Conservation (phyloP, 2,888 invertebrate genomes). For the Agrenia bidenticulata region DNA sequence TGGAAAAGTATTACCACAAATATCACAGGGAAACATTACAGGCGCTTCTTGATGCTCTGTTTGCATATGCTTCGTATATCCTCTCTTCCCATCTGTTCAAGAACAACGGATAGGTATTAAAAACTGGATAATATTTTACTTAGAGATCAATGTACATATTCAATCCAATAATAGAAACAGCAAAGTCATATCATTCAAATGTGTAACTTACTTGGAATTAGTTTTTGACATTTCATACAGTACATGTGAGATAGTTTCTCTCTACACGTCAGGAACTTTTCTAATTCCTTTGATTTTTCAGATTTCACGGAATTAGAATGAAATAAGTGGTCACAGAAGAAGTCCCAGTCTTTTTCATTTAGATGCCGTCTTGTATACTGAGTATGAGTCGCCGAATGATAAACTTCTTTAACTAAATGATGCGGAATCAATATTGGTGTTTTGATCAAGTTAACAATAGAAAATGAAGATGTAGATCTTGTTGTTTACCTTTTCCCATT, state of each 20-base stretch:
- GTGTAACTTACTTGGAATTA: conserved; percentile 36
- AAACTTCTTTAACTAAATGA: conserved; percentile 47
- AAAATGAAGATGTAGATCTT: neutral
- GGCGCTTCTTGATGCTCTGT: conserved; percentile 43
- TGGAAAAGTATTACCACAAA: conserved; percentile 47
- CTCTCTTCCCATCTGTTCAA: conserved; percentile 46
- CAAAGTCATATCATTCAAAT: too few relatives aligned
- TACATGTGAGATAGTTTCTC: conserved; percentile 48
- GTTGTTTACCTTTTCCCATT: conserved; percentile 35
- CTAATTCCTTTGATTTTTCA: conserved; percentile 45
- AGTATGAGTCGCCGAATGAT: conserved; percentile 42
- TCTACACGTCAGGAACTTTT: conserved; percentile 44
- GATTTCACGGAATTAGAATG: conserved; percentile 49
- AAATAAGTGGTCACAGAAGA: conserved; percentile 50
- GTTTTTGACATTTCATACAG: conserved; percentile 44
- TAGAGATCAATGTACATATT: neutral
- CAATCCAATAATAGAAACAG: neutral
- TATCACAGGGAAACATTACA: conserved; percentile 49
- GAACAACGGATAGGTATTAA: too few relatives aligned
- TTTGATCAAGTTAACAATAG: neutral
- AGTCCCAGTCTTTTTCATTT: conserved; percentile 51
- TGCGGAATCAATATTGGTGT: neutral
- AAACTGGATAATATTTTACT: too few relatives aligned
- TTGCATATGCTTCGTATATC: conserved; percentile 44
- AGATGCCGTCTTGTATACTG: conserved; percentile 43